Base-by-base conservation (phyloP, 2,113 vertebrate genomes). In the Pachyramphus minor region DNA sequence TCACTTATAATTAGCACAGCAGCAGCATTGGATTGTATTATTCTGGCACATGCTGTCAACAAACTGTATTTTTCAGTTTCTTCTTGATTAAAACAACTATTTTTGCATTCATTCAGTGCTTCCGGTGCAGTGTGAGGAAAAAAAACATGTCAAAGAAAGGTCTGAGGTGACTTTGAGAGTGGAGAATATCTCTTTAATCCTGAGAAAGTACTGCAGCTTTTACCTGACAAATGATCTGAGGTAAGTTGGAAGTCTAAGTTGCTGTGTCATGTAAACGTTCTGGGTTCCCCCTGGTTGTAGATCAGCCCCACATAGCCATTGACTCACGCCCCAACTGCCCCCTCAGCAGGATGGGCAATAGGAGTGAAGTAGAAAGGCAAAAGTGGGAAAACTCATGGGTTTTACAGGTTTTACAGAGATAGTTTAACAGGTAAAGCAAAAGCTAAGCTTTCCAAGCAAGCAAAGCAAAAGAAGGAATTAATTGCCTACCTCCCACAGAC, bases 61-160 rank as follows among this genome's bases (percentile, higher is more conserved):
- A 82, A 92, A 92, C 41, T 31, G 63, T 63, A 74, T 77, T 89
- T 92, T 95, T 83, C 66, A 55, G 59, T 89, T 93, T 85, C 62
- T 84, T 89, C 50, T 86, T 90, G 82, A 85, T 91, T 83, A 81
- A 90, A 96, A 39, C 17, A 77, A 82, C 12, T 7, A 27, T 30
- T 79, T 77, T 63, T 87, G 28, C 23, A 42, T 86, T 89, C 52
- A 69, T 91, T 62, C 74, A 78, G 49, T 78, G 60, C 21, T 89
- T 8, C 7, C 31, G 50, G 3, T 35, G 17, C 68, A 78, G n/a
- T 35, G 24, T 5, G 19, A 45, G 58, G 67, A 85, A 50, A 24
- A n/a, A 85, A 47, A 24, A n/a, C 2, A 25, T 5, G 10, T 64
- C 69, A 71, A 56, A 53, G 60, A 74, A 80, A 47, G 14, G 11